Percentiles rank a stretch among this genome's conserved stretches.
Evolutionary conservation across 53 echinoderm and acorn worm species (phyloP).

Genomic region (Zoroaster sp.): DNA sequence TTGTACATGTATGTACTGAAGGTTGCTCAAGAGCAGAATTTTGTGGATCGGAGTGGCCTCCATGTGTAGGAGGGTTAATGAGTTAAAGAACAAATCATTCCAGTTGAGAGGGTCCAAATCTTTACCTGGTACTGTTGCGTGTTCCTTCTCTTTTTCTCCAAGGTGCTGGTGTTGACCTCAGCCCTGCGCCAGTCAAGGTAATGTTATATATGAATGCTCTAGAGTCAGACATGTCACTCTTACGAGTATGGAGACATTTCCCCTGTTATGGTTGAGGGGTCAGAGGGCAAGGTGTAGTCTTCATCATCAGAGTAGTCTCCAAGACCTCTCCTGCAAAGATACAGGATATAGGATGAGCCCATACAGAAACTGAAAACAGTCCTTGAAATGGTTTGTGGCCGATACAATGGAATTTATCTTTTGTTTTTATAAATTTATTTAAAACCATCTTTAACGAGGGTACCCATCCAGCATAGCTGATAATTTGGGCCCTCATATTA

Average conservation of each 20-base stretch:
- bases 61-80: no score
- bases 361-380: neutral
- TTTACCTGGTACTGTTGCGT: neutral
- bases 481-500: neutral
- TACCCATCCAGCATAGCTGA: neutral
- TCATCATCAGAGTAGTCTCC: conserved; percentile 36
- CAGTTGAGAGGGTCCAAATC: no score
- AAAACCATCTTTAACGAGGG: no score
- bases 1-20: no score
- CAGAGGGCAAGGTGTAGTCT: conserved; percentile 44
- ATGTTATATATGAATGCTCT: neutral
- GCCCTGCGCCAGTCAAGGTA: neutral
- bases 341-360: neutral
- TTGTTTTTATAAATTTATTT: no score
- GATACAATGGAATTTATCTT: neutral
- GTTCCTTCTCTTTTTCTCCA: conserved; percentile 29
- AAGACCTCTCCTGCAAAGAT: neutral
- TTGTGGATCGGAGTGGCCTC: no score
- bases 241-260: neutral
- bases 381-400: neutral
- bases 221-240: conserved; percentile 21
- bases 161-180: conserved; percentile 42
- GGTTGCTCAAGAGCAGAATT: no score
- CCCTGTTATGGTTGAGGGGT: conserved; percentile 41
- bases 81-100: no score